Evolutionary conservation across 2,113 vertebrate species (phyloP), one percentile per base, ranked within the genome.

Genomic region (Carassius carassius): DNA sequence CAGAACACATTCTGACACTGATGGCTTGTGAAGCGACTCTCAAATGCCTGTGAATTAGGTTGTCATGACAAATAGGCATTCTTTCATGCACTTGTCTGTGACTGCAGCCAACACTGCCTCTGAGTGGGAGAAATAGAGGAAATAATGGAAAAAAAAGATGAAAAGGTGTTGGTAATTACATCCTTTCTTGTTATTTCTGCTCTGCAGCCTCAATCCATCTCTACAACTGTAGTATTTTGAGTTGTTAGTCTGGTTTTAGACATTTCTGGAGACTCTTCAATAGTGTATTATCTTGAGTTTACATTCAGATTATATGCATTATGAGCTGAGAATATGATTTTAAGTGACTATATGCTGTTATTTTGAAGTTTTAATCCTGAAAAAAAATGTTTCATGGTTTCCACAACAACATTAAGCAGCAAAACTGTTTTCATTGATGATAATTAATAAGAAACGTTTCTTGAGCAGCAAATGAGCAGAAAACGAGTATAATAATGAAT

Each of bases 21-120:
- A 91, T 79, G 91, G 85, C 88, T 89, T 85, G 87, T 89, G 88
- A 87, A 90, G 88, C 84, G 88, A 84, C 87, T 92, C 84, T 91
- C 83, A 88, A 85, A 90, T 84, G 86, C 86, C 75, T 72, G 80
- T 84, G 84, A 90, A 92, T 87, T 85, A 89, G 91, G 85, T 89
- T 87, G 86, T 88, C 78, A 65, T 81, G 88, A 90, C 87, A 76
- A 85, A 90, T 86, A 86, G 79, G 65, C 84, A 19, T 83, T 32
- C 51, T 11, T 51, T 84, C 77, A 76, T 85, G 21, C 58, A 83
- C 81, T 84, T 81, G 44, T 88, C 5, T 2, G 29, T 51, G 84
- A 69, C 79, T 76, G 86, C 56, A 70, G 81, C 69, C 75, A 77
- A 35, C 83, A 63, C 21, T 60, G 41, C 2, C 41, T 44, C 9